Evolutionary conservation across 2,113 vertebrate genomes (phyloP).

Genomic region (Verasper variegatus): DNA sequence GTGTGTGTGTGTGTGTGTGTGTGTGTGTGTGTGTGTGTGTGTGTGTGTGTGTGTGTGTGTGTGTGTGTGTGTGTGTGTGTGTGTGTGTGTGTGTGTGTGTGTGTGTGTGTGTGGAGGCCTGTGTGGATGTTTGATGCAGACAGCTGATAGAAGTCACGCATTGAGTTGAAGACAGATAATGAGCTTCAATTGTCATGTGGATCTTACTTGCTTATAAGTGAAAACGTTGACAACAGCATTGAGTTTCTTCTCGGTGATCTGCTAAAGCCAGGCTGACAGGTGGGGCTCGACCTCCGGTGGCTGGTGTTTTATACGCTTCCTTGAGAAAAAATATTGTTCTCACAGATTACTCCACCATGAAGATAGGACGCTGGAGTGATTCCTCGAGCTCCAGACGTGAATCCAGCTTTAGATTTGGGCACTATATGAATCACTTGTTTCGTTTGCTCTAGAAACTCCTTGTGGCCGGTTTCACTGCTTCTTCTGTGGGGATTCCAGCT

Average conservation of each 20-base stretch:
- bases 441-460: not conserved
- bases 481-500: slow-evolving; percentile 21
- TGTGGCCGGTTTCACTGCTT: slow-evolving; percentile 5
- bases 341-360: not conserved
- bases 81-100: not conserved
- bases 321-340: slow-evolving; percentile 2
- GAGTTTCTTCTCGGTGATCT: slow-evolving; percentile 13
- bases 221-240: not conserved
- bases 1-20: not conserved
- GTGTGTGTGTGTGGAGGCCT: slow-evolving; percentile 1
- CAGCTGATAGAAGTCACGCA: slow-evolving; percentile 28
- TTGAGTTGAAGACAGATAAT: slow-evolving; percentile 35
- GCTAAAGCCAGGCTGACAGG: slow-evolving; percentile 24
- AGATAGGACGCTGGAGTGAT: not conserved
- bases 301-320: slow-evolving; percentile 19
- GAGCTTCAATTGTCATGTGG: slow-evolving; percentile 27
- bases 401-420: slow-evolving; percentile 4
- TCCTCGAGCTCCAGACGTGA: not conserved
- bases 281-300: slow-evolving; percentile 20
- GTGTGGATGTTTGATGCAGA: not conserved
- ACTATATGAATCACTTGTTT: slow-evolving; percentile 3
- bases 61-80: slow-evolving; percentile 9
- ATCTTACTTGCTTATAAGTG: slow-evolving; percentile 25
- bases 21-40: slow-evolving; percentile 8
- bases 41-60: not conserved